phyloP scores from a whole-genome alignment of 2,113 vertebrate species.

The Lagopus leucura region DNA sequence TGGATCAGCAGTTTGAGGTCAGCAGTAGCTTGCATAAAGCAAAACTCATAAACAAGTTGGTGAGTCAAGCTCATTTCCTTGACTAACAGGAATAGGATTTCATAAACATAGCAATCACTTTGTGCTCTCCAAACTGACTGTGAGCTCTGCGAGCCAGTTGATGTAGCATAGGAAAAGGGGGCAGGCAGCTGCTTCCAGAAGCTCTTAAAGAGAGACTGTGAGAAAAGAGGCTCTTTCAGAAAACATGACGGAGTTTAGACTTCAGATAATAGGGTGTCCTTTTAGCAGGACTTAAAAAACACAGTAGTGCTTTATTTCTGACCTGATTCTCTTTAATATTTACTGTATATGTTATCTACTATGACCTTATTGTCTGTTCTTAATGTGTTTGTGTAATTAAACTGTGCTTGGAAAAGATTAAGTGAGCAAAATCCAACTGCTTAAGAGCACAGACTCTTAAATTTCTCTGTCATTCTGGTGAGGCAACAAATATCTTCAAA shows the following conservation, averaged over 20 bases:
- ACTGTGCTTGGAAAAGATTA: background rate
- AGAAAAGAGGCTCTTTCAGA: background rate
- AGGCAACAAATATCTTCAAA: background rate
- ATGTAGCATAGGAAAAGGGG: background rate
- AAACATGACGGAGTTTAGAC: background rate
- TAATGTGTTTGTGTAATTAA: background rate
- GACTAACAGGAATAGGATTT: conserved; percentile 63
- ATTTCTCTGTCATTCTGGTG: background rate
- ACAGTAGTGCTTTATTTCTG: background rate
- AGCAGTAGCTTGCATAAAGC: conserved; percentile 32
- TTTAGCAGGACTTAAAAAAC: background rate
- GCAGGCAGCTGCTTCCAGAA: background rate
- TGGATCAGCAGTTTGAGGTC: background rate
- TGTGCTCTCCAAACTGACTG: background rate
- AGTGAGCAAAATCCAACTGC: background rate
- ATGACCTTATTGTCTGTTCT: background rate
- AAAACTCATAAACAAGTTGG: conserved; percentile 43
- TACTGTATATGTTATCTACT: background rate
- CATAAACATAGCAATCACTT: conserved; percentile 51
- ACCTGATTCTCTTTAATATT: background rate
- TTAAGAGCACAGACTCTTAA: background rate
- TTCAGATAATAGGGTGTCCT: background rate
- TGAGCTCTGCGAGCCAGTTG: background rate
- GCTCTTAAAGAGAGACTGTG: background rate
- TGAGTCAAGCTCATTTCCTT: conserved; percentile 69